phyloP scores from a whole-genome alignment of 2,888 invertebrate species.

The Dicyrtoma fusca region DNA sequence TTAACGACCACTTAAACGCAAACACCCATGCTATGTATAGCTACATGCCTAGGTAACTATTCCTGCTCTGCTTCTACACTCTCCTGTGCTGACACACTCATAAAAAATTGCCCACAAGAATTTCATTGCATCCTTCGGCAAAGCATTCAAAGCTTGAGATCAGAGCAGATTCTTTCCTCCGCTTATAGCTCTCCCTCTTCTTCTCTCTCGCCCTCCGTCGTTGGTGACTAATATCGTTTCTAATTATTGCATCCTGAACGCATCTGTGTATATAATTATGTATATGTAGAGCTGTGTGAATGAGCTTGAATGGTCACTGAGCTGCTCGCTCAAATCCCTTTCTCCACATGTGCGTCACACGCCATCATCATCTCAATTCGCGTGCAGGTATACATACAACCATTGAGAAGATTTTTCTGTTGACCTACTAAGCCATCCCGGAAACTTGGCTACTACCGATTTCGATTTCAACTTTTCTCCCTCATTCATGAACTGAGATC shows the following conservation, averaged over 20 bases:
- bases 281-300: not conserved
- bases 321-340: constrained; percentile 5
- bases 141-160: not conserved
- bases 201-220: not conserved
- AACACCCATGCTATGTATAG: too few relatives aligned
- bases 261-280: too few relatives aligned
- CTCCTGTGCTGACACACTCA: too few relatives aligned
- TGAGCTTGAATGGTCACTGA: constrained; percentile 7
- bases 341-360: constrained; percentile 25
- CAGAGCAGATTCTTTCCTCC: not conserved
- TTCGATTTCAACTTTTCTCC: not conserved
- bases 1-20: too few relatives aligned
- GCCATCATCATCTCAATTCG: not conserved
- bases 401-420: not conserved
- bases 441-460: not conserved
- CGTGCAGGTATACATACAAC: not conserved
- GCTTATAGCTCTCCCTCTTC: not conserved
- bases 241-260: too few relatives aligned
- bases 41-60: too few relatives aligned
- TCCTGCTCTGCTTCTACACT: too few relatives aligned
- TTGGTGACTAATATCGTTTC: too few relatives aligned
- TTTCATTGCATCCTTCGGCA: not conserved
- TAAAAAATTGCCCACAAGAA: too few relatives aligned
- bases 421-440: constrained; percentile 23
- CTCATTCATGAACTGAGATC: too few relatives aligned